Evolutionary conservation across 2,888 invertebrate species (phyloP).

Genomic region (Troilus luridus): DNA sequence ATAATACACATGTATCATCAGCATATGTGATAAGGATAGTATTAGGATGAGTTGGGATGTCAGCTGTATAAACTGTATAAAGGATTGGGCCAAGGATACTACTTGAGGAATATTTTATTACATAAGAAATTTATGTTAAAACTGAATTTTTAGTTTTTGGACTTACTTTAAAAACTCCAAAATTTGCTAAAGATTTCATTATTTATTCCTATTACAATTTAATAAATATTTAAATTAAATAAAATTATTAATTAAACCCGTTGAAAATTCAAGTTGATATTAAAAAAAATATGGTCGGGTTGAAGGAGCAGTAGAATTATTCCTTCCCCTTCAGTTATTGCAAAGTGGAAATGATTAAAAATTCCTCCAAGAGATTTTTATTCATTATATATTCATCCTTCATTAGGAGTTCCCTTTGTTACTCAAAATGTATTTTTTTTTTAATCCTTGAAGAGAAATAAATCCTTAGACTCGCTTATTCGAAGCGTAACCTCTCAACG

Average conservation of each 20-base stretch:
- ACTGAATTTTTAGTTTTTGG: too few relatives aligned
- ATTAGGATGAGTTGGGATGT: too few relatives aligned
- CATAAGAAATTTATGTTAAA: too few relatives aligned
- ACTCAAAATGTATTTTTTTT: background rate
- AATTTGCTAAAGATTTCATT: too few relatives aligned
- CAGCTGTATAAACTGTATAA: too few relatives aligned
- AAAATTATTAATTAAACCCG: background rate
- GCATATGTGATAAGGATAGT: too few relatives aligned
- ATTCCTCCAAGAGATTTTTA: background rate
- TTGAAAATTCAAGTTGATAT: background rate
- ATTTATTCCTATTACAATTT: too few relatives aligned
- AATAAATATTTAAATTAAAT: too few relatives aligned
- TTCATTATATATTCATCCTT: slow-evolving; percentile 26
- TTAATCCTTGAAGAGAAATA: background rate
- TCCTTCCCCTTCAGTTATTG: background rate
- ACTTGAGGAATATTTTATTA: too few relatives aligned
- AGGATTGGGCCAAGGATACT: too few relatives aligned
- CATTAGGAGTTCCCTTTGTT: background rate
- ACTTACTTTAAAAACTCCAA: too few relatives aligned
- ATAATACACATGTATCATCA: too few relatives aligned
- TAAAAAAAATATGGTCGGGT: background rate
- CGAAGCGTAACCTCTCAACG: background rate
- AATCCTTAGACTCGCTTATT: background rate
- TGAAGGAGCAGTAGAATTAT: background rate
- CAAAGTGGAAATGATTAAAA: background rate